phyloP scores from a whole-genome alignment of 2,797 vertebrate species.

The Eleutherodactylus coqui region DNA sequence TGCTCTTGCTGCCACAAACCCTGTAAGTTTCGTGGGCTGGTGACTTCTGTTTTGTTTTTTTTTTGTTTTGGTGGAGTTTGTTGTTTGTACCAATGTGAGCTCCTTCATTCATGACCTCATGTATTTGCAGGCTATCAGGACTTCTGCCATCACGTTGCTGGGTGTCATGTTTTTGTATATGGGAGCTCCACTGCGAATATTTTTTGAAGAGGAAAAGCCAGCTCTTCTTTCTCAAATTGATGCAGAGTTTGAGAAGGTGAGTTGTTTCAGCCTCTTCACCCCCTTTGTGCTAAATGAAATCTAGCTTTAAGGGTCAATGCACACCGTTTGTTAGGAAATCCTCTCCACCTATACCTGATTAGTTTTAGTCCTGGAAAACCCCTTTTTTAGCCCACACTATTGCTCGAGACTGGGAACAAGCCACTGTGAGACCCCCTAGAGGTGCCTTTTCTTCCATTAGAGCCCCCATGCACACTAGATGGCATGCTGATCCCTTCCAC shows the following conservation, averaged over 20 bases:
- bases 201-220: constrained; percentile 98
- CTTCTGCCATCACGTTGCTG: constrained; percentile 89
- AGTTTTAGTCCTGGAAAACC: no score
- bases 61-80: no score
- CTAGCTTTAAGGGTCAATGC: no score
- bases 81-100: constrained; percentile 9
- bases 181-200: constrained; percentile 93
- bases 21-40: constrained; percentile 76
- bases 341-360: no score
- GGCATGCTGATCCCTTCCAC: no score
- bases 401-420: no score
- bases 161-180: constrained; percentile 97
- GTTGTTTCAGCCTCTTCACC: background rate
- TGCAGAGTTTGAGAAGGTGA: constrained; percentile 95
- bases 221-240: constrained; percentile 95
- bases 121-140: constrained; percentile 84
- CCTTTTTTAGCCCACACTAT: no score
- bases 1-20: constrained; percentile 94
- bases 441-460: no score
- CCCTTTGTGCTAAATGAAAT: no score
- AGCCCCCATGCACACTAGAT: no score
- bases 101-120: background rate
- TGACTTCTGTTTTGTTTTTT: background rate
- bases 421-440: no score
- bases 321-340: no score